phyloP scores from a whole-genome alignment of 2,113 vertebrate species.

The Micronycteris hirsuta region DNA sequence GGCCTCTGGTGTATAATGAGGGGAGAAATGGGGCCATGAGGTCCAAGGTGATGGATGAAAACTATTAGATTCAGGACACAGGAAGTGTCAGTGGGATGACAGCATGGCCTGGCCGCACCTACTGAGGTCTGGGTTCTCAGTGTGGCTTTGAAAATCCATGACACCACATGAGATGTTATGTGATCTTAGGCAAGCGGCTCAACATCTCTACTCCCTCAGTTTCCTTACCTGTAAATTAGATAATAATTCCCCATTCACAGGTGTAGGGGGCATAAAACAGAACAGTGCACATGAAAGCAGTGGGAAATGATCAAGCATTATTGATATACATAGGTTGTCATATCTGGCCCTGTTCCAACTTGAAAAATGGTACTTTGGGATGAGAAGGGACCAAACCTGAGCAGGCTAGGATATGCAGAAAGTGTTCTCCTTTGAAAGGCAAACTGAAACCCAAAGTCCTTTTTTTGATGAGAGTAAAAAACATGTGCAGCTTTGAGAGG shows the following conservation, averaged over 20 bases:
- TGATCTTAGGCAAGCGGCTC: background rate
- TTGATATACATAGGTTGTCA: background rate
- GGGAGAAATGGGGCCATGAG: background rate
- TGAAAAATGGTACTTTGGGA: background rate
- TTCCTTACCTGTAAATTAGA: background rate
- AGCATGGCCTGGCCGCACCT: background rate
- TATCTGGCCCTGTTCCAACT: background rate
- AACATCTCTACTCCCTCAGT: background rate
- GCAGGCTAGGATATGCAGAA: background rate
- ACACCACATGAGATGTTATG: background rate
- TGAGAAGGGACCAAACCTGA: background rate
- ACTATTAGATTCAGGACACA: background rate
- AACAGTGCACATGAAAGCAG: background rate
- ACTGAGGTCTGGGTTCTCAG: fast-evolving
- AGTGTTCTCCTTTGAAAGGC: background rate
- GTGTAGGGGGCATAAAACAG: constrained; percentile 39
- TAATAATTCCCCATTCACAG: background rate
- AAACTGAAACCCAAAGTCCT: background rate
- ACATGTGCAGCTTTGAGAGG: background rate
- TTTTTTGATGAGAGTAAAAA: background rate
- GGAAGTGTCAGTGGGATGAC: background rate
- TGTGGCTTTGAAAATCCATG: background rate
- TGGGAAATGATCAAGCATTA: background rate
- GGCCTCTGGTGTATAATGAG: background rate
- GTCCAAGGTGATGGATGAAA: background rate